phyloP scores from a whole-genome alignment of 2,113 vertebrate species.

The Cynocephalus volans region DNA sequence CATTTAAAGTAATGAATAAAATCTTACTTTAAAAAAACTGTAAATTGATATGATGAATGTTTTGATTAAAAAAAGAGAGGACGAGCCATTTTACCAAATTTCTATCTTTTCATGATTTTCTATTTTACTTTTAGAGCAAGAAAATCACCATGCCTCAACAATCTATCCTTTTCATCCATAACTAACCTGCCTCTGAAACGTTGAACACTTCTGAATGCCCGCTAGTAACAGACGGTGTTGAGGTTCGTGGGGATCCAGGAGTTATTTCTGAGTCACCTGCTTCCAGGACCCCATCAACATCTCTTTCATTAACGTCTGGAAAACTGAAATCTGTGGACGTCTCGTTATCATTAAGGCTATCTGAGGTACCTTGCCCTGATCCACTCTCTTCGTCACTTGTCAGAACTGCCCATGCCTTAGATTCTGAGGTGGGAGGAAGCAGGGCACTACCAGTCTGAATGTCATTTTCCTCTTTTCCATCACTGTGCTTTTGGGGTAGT shows the following conservation, averaged over 20 bases:
- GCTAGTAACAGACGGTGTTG: conserved; percentile 87
- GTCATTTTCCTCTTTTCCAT: conserved; percentile 88
- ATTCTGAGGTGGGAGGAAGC: conserved; percentile 83
- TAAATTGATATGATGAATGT: conserved; percentile 14
- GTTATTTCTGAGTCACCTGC: conserved; percentile 93
- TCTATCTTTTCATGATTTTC: conserved; percentile 57
- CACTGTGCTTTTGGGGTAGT: conserved; percentile 75
- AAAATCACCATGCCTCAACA: conserved; percentile 78
- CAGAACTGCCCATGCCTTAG: conserved; percentile 90
- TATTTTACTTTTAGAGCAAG: conserved; percentile 70
- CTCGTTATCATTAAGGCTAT: conserved; percentile 96
- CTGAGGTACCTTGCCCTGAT: conserved; percentile 93
- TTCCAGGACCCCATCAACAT: conserved; percentile 91
- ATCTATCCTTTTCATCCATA: conserved; percentile 80
- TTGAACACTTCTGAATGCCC: conserved; percentile 88
- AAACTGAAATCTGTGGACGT: conserved; percentile 98
- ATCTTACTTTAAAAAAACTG: conserved; percentile 36
- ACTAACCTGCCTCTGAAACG: conserved; percentile 93
- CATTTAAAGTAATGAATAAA: conserved; percentile 43
- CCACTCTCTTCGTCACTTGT: conserved; percentile 95
- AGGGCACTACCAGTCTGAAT: conserved; percentile 85
- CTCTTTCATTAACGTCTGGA: conserved; percentile 92
- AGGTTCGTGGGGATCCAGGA: conserved; percentile 88
- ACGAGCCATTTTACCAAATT: conserved; percentile 50
- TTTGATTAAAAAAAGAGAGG: background rate